Base-by-base conservation (phyloP, 1,140 invertebrate genomes). In the Zaprionus ornatus region DNA sequence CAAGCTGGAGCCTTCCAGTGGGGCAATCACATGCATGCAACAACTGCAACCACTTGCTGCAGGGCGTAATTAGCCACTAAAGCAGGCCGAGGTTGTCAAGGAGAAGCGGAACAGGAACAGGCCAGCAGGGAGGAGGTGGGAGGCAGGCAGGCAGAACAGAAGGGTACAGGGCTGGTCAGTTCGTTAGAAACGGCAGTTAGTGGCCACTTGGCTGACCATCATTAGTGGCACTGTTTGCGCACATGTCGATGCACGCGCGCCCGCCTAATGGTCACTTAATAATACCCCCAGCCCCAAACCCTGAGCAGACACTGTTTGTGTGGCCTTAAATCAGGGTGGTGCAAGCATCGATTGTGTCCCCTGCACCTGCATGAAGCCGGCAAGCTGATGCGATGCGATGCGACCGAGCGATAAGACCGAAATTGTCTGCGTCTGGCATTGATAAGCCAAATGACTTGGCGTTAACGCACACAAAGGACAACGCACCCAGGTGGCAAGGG, bases 51-150 rank as follows among this genome's bases (percentile, higher is more conserved):
- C 71, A 63, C 66, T 74, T 61, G 83, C 84, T 90, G 79, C 81
- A 88, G 85, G 85, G 85, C 85, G 79, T 88, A 88, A 88, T 88
- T 88, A 88, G 86, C 82, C 84, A 90, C 82, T 88, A 87, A 87
- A 77, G 70, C 83, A 59, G 67, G 65, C 66, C 70, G 56, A 55
- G 74, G 50, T 61, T 61, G 59, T 52, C 50, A 29, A 17, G 21
- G 29, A 19, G 23, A 23, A 13, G 63, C 50, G 54, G 10, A 37
- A 17, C 48, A 37, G 37, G 6, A 27, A 27, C 25, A 27, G 25
- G 25, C 25, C 25, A 6, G 48, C 13, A 23, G 52, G 12, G 17
- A 6, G 55, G 29, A 50, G 40, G 35, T n/a, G 35, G 42, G n/a
- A 32, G 15, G 27, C 21, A 25, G 50, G 27, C 21, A 4, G 10